Evolutionary conservation across 2,888 invertebrate species (phyloP).

Genomic region (Bruchidius siliquastri): DNA sequence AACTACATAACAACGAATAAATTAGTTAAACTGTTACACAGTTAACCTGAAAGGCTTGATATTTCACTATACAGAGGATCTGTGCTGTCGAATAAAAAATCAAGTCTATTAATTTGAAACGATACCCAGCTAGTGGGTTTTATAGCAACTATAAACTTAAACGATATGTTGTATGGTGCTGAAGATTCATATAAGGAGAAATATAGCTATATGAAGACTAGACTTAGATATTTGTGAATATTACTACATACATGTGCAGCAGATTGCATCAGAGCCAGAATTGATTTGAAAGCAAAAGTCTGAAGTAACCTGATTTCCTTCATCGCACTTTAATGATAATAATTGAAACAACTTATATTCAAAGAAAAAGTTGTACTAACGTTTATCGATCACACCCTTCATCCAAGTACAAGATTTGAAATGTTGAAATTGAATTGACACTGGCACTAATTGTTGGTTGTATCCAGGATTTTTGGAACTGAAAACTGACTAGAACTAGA

Average conservation of each 20-base stretch:
- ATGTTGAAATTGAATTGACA: no score
- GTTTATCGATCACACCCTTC: no score
- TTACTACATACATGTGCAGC: no score
- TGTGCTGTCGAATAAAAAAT: not conserved
- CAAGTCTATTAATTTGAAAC: not conserved
- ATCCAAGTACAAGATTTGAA: no score
- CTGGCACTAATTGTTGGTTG: no score
- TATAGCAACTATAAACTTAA: not conserved
- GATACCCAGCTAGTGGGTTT: not conserved
- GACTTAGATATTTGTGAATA: not conserved
- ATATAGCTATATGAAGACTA: not conserved
- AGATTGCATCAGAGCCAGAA: not conserved
- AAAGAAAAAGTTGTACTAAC: no score
- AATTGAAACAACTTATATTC: no score
- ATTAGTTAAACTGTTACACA: not conserved
- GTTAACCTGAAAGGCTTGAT: not conserved
- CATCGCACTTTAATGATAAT: no score
- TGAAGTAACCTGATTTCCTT: no score
- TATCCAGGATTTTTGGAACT: no score
- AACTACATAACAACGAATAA: not conserved
- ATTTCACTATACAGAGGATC: not conserved
- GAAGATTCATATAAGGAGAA: not conserved
- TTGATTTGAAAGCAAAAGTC: no score
- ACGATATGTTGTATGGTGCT: not conserved
- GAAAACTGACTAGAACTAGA: no score